Evolutionary conservation across 2,888 invertebrate genomes (phyloP).

Genomic region (Athrips mouffetella): DNA sequence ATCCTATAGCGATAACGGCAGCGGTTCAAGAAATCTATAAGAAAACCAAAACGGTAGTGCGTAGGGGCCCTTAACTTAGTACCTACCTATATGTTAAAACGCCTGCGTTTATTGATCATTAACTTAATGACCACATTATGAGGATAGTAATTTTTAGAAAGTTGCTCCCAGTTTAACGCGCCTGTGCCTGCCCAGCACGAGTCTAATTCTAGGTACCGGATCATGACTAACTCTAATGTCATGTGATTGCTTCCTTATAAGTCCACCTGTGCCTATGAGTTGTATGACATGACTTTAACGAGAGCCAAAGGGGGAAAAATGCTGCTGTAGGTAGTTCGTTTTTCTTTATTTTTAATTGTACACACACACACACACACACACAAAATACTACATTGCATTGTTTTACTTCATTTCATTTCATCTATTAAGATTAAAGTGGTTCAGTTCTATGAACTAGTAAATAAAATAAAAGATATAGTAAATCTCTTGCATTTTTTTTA

Average conservation of each 20-base stretch:
- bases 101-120: conserved; percentile 30
- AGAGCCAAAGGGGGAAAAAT: not conserved
- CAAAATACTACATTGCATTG: too few relatives aligned
- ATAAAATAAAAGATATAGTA: too few relatives aligned
- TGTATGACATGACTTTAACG: not conserved
- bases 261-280: not conserved
- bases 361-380: too few relatives aligned
- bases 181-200: not conserved
- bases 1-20: too few relatives aligned
- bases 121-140: conserved; percentile 27
- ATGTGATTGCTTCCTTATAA: conserved; percentile 15
- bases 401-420: too few relatives aligned
- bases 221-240: conserved; percentile 8
- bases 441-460: too few relatives aligned
- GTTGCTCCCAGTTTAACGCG: conserved; percentile 37
- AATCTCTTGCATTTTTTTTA: not conserved
- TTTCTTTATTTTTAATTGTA: too few relatives aligned
- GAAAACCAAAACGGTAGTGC: too few relatives aligned
- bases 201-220: conserved; percentile 1
- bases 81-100: conserved; percentile 18
- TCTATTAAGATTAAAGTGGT: too few relatives aligned
- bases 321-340: not conserved
- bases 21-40: too few relatives aligned
- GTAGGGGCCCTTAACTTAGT: too few relatives aligned
- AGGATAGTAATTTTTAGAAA: conserved; percentile 46